These are phyloP conservation scores for Drosophila seclusa DNA, from an alignment of 2,888 invertebrate species.

Conservation along the genomic window DNA sequence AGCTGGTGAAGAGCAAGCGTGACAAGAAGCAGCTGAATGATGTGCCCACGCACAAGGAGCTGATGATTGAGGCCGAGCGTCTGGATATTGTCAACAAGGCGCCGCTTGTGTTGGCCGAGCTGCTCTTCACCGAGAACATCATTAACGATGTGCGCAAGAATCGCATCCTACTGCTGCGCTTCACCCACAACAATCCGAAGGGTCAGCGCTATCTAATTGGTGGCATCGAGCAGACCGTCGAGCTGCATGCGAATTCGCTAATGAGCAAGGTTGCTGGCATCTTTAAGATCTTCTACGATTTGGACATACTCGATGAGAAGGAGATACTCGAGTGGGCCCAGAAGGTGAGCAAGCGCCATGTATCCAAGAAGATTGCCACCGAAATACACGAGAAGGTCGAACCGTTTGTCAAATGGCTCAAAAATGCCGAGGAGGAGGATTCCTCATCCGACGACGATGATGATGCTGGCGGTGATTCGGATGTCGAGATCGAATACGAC, in stretches of 20 bases:
- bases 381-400: slow-evolving; percentile 96
- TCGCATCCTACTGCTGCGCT: slow-evolving; percentile 92
- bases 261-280: slow-evolving; percentile 95
- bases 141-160: slow-evolving; percentile 90
- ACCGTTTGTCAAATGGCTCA: slow-evolving; percentile 98
- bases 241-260: slow-evolving; percentile 90
- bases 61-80: slow-evolving; percentile 93
- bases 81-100: slow-evolving; percentile 98
- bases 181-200: slow-evolving; percentile 92
- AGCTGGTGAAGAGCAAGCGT: slow-evolving; percentile 88
- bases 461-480: slow-evolving; percentile 86
- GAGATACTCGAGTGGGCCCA: slow-evolving; percentile 97
- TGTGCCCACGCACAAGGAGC: slow-evolving; percentile 88
- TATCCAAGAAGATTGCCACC: slow-evolving; percentile 94
- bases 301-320: slow-evolving; percentile 97
- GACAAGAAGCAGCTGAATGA: slow-evolving; percentile 88
- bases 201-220: slow-evolving; percentile 97
- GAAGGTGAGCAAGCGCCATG: slow-evolving; percentile 98
- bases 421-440: slow-evolving; percentile 98
- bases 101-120: slow-evolving; percentile 95
- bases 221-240: slow-evolving; percentile 97
- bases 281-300: slow-evolving; percentile 96
- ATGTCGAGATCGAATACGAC: slow-evolving; percentile 93
- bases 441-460: slow-evolving; percentile 90
- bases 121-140: slow-evolving; percentile 90